phyloP scores from a whole-genome alignment of 2,113 vertebrate species.

The Rhineura floridana region DNA sequence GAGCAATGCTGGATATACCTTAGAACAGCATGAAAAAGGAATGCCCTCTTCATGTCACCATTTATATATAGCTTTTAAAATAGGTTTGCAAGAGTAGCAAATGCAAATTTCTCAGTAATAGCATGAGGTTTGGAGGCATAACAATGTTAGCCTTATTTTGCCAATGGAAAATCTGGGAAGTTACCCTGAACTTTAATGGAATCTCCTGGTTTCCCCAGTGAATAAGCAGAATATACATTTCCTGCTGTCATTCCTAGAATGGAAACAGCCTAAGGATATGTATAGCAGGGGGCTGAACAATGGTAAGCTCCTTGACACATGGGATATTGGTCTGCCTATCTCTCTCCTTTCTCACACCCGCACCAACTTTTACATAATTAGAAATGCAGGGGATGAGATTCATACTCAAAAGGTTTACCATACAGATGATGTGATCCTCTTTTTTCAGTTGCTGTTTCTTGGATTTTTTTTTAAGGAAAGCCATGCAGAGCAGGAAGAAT shows the following conservation, averaged over 20 bases:
- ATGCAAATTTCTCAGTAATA: neutral
- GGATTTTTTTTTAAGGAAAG: conserved; percentile 52
- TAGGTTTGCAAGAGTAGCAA: neutral
- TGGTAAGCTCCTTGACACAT: neutral
- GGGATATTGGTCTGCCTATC: neutral
- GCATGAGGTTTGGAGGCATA: neutral
- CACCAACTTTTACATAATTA: conserved; percentile 30
- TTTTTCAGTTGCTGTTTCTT: conserved; percentile 41
- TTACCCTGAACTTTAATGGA: neutral
- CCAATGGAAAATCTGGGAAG: neutral
- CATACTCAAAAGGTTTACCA: conserved; percentile 32
- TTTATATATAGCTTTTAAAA: neutral
- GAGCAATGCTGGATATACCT: neutral
- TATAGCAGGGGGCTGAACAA: neutral
- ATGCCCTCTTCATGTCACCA: neutral
- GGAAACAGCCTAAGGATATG: neutral
- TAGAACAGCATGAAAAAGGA: neutral
- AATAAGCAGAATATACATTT: conserved; percentile 2
- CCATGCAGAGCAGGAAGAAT: conserved; percentile 37
- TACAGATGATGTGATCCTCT: conserved; percentile 33
- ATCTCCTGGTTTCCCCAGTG: conserved; percentile 26
- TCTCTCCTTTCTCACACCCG: neutral
- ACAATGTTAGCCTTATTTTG: neutral
- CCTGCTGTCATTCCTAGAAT: neutral
- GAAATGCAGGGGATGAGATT: conserved; percentile 55